Percentiles rank a stretch among this genome's conserved stretches.
Evolutionary conservation across 1,140 invertebrate species (phyloP).

Genomic region (Physella acuta): DNA sequence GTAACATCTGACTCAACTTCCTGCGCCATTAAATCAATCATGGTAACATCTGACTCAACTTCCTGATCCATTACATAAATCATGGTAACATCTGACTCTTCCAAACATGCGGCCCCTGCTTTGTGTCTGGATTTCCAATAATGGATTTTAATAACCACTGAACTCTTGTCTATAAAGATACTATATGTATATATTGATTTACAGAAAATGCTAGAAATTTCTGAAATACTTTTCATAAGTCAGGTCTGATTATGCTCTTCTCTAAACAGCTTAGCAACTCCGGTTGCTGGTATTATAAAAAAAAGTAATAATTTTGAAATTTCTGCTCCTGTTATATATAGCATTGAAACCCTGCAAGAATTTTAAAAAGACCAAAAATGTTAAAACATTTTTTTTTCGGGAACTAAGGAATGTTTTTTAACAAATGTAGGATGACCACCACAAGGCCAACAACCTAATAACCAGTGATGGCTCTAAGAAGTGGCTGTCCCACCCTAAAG

Average conservation of each 20-base stretch:
- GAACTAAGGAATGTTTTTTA: too few species aligned
- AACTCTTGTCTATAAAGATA: neutral
- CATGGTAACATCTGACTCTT: neutral
- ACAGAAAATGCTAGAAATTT: too few species aligned
- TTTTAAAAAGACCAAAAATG: too few species aligned
- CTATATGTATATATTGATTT: neutral
- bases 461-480: constrained; percentile 38
- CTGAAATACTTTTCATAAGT: too few species aligned
- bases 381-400: too few species aligned
- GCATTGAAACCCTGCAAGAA: too few species aligned
- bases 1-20: neutral
- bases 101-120: neutral
- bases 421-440: constrained; percentile 45
- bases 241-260: too few species aligned
- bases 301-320: too few species aligned
- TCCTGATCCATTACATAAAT: neutral
- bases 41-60: neutral
- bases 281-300: too few species aligned
- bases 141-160: neutral
- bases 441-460: constrained; percentile 45
- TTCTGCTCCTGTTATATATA: too few species aligned
- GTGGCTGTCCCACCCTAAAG: constrained; percentile 45
- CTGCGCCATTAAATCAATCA: neutral
- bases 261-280: too few species aligned
- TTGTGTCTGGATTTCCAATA: neutral